Conservation (phyloP, 1,140 invertebrate species). For the Harpegnathos saltator region DNA sequence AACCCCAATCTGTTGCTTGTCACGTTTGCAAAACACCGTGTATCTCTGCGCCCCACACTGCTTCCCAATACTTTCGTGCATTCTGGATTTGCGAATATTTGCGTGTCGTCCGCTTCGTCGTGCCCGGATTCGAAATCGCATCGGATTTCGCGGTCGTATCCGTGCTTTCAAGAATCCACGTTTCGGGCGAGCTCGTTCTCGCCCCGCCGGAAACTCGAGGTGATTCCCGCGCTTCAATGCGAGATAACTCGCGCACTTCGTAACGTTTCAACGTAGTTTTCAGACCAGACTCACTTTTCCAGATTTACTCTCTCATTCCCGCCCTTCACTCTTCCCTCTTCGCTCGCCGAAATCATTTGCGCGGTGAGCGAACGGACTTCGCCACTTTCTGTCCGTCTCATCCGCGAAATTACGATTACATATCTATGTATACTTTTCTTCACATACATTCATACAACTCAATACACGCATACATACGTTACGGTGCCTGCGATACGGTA, state of each 20-base stretch:
- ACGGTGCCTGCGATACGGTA: neutral
- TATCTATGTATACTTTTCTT: neutral
- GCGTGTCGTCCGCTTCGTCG: neutral
- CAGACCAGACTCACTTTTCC: neutral
- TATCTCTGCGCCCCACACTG: neutral
- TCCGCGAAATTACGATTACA: neutral
- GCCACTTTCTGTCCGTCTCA: neutral
- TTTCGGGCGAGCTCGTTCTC: conserved; percentile 8
- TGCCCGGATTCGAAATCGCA: conserved; percentile 11
- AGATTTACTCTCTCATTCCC: neutral
- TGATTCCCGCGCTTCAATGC: neutral
- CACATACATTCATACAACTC: neutral
- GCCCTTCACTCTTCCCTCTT: neutral
- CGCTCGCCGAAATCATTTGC: neutral
- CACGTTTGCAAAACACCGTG: conserved; percentile 5
- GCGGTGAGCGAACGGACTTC: no score
- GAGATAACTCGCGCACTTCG: conserved; percentile 16
- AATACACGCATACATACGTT: neutral
- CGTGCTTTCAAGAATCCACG: neutral
- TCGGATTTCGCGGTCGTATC: conserved; percentile 20
- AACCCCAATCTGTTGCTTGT: conserved; percentile 1
- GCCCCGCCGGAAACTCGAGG: conserved; percentile 36
- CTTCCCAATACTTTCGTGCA: neutral
- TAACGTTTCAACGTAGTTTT: conserved; percentile 48
- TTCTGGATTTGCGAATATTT: conserved; percentile 21